Conservation (phyloP, 2,888 invertebrate genomes). For the Ectobius pallidus region DNA sequence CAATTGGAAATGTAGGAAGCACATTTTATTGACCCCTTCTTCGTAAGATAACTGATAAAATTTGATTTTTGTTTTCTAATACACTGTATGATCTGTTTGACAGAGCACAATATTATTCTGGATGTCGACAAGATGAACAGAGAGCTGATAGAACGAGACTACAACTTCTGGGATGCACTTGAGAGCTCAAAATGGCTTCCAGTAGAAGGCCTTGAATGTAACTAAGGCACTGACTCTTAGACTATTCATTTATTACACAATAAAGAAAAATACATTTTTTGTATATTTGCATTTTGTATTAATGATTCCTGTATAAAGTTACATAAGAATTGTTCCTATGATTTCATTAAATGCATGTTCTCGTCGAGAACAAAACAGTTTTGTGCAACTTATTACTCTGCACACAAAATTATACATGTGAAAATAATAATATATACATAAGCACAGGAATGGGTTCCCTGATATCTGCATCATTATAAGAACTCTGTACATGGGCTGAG, state of each 20-base stretch:
- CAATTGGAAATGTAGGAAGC: no score
- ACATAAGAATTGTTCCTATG: conserved; percentile 15
- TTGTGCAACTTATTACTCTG: background rate
- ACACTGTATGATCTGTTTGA: no score
- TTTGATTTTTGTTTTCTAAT: no score
- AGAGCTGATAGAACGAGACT: conserved; percentile 76
- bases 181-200: conserved; percentile 86
- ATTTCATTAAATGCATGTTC: background rate
- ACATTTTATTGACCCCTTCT: no score
- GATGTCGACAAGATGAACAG: conserved; percentile 79
- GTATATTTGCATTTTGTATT: conserved; percentile 17
- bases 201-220: conserved; percentile 69
- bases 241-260: conserved; percentile 26
- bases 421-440: conserved; percentile 30
- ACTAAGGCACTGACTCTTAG: background rate
- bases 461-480: background rate
- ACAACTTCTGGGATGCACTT: conserved; percentile 79
- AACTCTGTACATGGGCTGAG: background rate
- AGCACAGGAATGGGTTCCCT: conserved; percentile 33
- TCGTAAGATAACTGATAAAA: no score
- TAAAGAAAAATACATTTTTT: conserved; percentile 32
- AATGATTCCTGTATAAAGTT: conserved; percentile 26
- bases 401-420: conserved; percentile 11
- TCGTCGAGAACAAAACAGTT: conserved; percentile 7
- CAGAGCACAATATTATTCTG: conserved; percentile 75